Evolutionary conservation across 1,140 invertebrate species (phyloP).

Genomic region (Neodiprion pinetum): DNA sequence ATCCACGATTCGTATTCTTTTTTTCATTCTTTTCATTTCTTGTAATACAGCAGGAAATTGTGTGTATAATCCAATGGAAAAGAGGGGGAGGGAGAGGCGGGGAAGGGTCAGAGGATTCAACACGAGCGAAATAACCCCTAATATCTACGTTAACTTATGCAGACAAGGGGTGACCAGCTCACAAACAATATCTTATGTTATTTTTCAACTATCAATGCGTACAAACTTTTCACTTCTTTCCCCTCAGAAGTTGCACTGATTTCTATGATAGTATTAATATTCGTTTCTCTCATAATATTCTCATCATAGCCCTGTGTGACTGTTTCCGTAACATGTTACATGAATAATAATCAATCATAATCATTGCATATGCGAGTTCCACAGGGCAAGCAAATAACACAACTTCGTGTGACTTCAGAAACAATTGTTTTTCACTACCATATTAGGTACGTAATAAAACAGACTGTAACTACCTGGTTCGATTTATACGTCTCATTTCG

Average conservation of each 20-base stretch:
- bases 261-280: neutral
- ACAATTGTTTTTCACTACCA: neutral
- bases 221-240: constrained; percentile 1
- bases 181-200: no score
- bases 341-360: no score
- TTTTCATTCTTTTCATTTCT: neutral
- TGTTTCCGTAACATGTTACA: neutral
- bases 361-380: neutral
- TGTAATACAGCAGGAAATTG: neutral
- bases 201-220: neutral
- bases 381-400: neutral
- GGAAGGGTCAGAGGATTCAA: neutral
- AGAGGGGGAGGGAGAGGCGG: neutral
- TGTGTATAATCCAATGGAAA: neutral
- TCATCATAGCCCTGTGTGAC: neutral
- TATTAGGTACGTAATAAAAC: neutral
- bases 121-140: neutral
- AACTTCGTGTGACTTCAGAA: neutral
- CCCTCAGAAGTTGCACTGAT: neutral
- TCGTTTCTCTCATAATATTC: neutral
- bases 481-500: neutral
- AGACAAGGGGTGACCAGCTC: neutral
- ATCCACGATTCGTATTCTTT: constrained; percentile 23
- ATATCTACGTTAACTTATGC: neutral
- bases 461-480: neutral